Conservation (phyloP, 2,888 invertebrate genomes). For the Sminthurinus aureus region DNA sequence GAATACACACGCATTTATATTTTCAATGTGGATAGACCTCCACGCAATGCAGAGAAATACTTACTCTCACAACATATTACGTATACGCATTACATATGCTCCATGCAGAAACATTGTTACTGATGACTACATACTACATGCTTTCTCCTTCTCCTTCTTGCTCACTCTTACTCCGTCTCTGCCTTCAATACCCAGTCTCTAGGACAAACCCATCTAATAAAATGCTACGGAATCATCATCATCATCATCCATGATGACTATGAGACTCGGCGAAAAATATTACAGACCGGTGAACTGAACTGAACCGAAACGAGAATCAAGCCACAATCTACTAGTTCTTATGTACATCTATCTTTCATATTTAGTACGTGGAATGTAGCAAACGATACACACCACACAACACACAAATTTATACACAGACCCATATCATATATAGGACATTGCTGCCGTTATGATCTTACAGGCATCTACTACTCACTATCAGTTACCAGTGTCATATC, state of each 20-base stretch:
- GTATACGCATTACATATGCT: not conserved
- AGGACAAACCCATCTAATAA: conserved; percentile 3
- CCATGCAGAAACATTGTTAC: not conserved
- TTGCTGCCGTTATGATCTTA: not conserved
- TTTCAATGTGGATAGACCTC: no score
- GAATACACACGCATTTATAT: not conserved
- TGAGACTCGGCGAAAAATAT: conserved; percentile 31
- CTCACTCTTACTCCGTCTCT: no score
- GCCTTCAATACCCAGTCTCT: no score
- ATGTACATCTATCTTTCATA: not conserved
- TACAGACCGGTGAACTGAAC: conserved; percentile 37
- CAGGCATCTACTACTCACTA: not conserved
- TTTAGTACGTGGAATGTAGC: no score
- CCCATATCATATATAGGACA: not conserved
- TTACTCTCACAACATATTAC: not conserved
- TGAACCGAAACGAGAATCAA: conserved; percentile 29
- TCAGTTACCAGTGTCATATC: not conserved
- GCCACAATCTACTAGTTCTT: conserved; percentile 13
- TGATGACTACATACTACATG: not conserved
- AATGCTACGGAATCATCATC: conserved; percentile 31
- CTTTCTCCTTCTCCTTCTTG: not conserved
- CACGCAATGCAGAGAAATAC: conserved; percentile 6
- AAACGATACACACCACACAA: not conserved
- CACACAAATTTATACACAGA: not conserved
- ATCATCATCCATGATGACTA: conserved; percentile 33